Percentiles rank a stretch among this genome's conserved stretches.
phyloP scores from a whole-genome alignment of 2,113 vertebrate species.

The Arothron firmamentum region DNA sequence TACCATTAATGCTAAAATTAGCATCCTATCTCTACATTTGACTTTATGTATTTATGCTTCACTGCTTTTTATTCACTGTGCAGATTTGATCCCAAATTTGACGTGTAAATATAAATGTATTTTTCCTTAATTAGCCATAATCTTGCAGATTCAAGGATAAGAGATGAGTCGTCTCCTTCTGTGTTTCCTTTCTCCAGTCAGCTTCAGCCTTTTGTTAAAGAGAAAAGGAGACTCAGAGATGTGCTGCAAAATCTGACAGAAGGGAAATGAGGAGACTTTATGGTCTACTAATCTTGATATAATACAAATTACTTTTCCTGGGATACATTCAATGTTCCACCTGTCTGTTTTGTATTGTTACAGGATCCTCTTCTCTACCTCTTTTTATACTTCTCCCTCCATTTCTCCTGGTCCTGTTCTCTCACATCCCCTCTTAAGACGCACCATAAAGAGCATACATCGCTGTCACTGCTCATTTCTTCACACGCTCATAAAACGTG shows the following conservation, averaged over 20 bases:
- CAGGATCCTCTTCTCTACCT: constrained; percentile 12
- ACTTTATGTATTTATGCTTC: constrained; percentile 4
- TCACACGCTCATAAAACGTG: constrained; percentile 32
- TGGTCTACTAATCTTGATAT: constrained; percentile 48
- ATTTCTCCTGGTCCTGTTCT: constrained; percentile 8
- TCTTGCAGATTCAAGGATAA: constrained; percentile 38
- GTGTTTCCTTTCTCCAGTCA: constrained; percentile 9
- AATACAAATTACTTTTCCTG: constrained; percentile 57
- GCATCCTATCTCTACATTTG: no score
- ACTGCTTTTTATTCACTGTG: constrained; percentile 3
- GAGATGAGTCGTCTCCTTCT: constrained; percentile 31
- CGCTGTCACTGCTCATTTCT: constrained; percentile 53
- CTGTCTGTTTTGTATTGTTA: constrained; percentile 1
- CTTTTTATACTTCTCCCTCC: constrained; percentile 27
- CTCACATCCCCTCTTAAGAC: constrained; percentile 33
- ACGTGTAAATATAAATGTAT: background rate
- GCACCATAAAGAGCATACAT: constrained; percentile 32
- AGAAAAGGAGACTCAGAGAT: constrained; percentile 30
- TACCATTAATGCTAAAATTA: background rate
- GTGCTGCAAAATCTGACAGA: constrained; percentile 49
- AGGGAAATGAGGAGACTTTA: constrained; percentile 61
- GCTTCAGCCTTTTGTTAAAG: constrained; percentile 42
- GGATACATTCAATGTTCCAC: constrained; percentile 34
- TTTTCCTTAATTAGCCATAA: constrained; percentile 40
- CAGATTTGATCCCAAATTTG: background rate